Evolutionary conservation across 2,113 vertebrate species (phyloP), one percentile per base, ranked within the genome.

Genomic region (Nerophis lumbriciformis): DNA sequence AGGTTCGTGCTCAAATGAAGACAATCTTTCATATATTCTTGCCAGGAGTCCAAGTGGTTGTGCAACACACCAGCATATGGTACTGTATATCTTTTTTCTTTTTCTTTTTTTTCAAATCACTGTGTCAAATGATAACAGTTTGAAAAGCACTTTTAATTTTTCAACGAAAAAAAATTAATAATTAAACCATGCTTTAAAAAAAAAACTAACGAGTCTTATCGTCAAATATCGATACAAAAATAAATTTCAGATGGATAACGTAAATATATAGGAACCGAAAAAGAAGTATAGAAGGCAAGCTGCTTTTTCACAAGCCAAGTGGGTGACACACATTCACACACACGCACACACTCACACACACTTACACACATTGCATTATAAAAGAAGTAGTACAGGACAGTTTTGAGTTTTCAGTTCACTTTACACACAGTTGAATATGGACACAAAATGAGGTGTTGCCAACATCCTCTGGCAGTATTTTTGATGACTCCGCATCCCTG

Each of bases 1-100:
- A 91, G 87, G 84, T 89, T 90, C 88, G 89, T 92, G 89, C 90
- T 92, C 90, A 92, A 92, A 92, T 91, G 87, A 91, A 92, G 90
- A 91, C 90, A 92, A 90, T 90, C 89, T 88, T 91, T 90, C 88
- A 89, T 88, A 88, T 88, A 84, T 89, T 90, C 82, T 86, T 89
- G 86, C 87, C 88, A 89, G 90, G 85, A 90, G 87, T 90, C 87
- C 82, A 82, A 88, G 88, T 90, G 88, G 88, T 88, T 90, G 88
- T 90, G 90, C 88, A 88, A 90, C 89, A 92, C 88, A 90, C 86
- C 83, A 83, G 89, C 83, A 84, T 87, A 89, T 75, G 83, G 76
- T 87, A 82, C 76, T 85, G 79, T 82, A 83, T 89, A 86, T 83
- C 86, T 78, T 89, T 79, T 85, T 60, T 84, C 83, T n/a, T 44